Conservation (phyloP, 2,797 vertebrate species). For the Botia kubotai region DNA sequence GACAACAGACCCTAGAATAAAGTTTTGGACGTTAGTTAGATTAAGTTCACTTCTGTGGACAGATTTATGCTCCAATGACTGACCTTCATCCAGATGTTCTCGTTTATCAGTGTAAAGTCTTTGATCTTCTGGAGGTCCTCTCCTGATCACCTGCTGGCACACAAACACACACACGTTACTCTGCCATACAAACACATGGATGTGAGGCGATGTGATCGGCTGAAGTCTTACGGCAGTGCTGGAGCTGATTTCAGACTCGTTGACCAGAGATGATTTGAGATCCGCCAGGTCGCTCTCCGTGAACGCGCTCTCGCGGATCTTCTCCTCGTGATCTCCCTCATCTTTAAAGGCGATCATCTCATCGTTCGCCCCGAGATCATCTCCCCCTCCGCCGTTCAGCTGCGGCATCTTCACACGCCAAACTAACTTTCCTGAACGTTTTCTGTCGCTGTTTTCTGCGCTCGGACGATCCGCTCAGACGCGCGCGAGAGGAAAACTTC, state of each 20-base stretch:
- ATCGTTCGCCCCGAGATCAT: constrained; percentile 95
- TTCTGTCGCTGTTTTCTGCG: constrained; percentile 58
- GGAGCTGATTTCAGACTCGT: constrained; percentile 90
- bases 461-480: constrained; percentile 57
- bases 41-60: background rate
- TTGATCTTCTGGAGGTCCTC: constrained; percentile 85
- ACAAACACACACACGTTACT: background rate
- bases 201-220: background rate
- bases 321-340: constrained; percentile 96
- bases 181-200: background rate
- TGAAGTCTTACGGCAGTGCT: constrained; percentile 71
- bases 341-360: constrained; percentile 98
- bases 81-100: constrained; percentile 90
- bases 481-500: constrained; percentile 62
- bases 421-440: constrained; percentile 13
- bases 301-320: constrained; percentile 90
- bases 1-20: too few species aligned
- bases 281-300: constrained; percentile 95
- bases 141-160: constrained; percentile 83
- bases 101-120: constrained; percentile 90
- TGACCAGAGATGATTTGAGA: constrained; percentile 96
- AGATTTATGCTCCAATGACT: constrained; percentile 56
- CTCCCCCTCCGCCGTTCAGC: constrained; percentile 90
- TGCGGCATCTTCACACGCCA: constrained; percentile 80
- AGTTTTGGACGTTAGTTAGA: background rate